Evolutionary conservation across 2,888 invertebrate genomes (phyloP).

Genomic region (Chouioia cunea): DNA sequence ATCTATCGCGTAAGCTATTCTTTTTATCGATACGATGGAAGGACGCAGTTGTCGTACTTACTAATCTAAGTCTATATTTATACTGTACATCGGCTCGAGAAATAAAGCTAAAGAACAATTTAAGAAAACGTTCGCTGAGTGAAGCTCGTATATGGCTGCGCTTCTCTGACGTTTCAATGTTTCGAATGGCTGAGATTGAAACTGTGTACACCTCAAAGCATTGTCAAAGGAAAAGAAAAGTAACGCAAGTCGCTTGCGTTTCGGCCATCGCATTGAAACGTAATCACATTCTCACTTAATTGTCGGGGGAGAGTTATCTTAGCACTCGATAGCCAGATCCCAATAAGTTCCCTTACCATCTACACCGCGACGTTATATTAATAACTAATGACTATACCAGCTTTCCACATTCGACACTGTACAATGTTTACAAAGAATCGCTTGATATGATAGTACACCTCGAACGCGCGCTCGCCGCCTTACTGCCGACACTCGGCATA

Average conservation of each 20-base stretch:
- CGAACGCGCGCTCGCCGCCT: slow-evolving; percentile 40
- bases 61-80: slow-evolving; percentile 22
- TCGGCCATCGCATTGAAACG: slow-evolving; percentile 23
- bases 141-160: slow-evolving; percentile 22
- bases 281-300: slow-evolving; percentile 58
- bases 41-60: slow-evolving; percentile 18
- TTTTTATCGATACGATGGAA: slow-evolving; percentile 23
- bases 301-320: slow-evolving; percentile 49
- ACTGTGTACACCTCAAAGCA: slow-evolving; percentile 38
- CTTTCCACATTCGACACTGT: slow-evolving; percentile 58
- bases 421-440: slow-evolving; percentile 64
- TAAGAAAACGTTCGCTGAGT: slow-evolving; percentile 8
- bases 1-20: slow-evolving; percentile 18
- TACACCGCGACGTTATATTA: slow-evolving; percentile 53
- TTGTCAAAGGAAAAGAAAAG: slow-evolving; percentile 20
- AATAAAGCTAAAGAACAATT: neutral
- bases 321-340: slow-evolving; percentile 47
- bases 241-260: slow-evolving; percentile 13
- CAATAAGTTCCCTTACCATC: slow-evolving; percentile 50
- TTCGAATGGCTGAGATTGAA: slow-evolving; percentile 39
- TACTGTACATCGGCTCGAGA: slow-evolving; percentile 34
- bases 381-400: slow-evolving; percentile 64
- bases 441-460: slow-evolving; percentile 65
- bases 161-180: neutral
- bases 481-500: slow-evolving; percentile 8